phyloP scores from a whole-genome alignment of 2,113 vertebrate genomes.

The Oenanthe melanoleuca region DNA sequence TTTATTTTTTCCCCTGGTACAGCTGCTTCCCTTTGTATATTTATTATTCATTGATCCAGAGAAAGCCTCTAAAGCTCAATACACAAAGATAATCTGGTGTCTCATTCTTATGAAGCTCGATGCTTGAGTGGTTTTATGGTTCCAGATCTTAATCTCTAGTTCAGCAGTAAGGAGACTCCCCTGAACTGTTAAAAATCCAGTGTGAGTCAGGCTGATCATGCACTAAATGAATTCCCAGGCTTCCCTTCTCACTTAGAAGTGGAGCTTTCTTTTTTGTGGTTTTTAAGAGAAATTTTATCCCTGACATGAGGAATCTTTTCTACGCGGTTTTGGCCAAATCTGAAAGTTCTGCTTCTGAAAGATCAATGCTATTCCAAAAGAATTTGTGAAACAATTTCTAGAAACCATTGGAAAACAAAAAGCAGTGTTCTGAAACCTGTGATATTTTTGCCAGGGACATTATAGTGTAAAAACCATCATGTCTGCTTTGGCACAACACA shows the following conservation, averaged over 20 bases:
- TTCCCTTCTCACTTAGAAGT: constrained; percentile 15
- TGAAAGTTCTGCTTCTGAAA: constrained; percentile 24
- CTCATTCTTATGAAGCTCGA: background rate
- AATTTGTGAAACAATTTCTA: constrained; percentile 45
- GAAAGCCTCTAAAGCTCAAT: background rate
- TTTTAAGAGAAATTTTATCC: constrained; percentile 49
- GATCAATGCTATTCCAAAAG: constrained; percentile 8
- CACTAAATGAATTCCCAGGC: constrained; percentile 42
- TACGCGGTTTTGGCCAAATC: background rate
- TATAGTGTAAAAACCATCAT: background rate
- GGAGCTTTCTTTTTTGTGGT: constrained; percentile 17
- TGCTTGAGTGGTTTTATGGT: background rate
- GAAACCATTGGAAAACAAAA: background rate
- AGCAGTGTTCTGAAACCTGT: background rate
- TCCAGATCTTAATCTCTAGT: constrained; percentile 5
- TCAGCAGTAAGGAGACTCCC: background rate
- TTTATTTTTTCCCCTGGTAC: background rate
- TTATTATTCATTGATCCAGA: constrained; percentile 9
- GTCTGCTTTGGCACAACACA: background rate
- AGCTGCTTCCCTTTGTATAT: background rate
- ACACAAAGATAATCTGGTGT: background rate
- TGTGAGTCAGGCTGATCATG: background rate
- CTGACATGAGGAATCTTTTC: constrained; percentile 12
- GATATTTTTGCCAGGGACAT: background rate
- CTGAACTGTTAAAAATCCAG: background rate